Evolutionary conservation across 1,140 invertebrate species (phyloP).

Genomic region (Drosophila auraria): DNA sequence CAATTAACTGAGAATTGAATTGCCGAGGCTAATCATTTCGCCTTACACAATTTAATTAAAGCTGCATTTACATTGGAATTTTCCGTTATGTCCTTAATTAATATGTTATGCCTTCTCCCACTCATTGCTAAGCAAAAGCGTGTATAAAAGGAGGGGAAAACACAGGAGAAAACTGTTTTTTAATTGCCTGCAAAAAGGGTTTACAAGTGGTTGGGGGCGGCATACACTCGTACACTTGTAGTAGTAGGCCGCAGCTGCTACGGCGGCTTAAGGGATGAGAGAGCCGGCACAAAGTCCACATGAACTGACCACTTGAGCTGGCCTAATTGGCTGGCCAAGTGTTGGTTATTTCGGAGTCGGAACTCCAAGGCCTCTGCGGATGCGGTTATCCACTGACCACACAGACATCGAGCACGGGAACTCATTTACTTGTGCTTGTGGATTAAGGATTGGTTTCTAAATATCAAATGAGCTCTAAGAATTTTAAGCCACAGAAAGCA

Average conservation of each 20-base stretch:
- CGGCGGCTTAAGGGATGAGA: slow-evolving; percentile 23
- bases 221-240: slow-evolving; percentile 5
- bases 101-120: slow-evolving; percentile 62
- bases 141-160: slow-evolving; percentile 4
- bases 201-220: slow-evolving; percentile 14
- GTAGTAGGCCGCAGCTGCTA: slow-evolving; percentile 42
- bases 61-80: slow-evolving; percentile 75
- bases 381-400: slow-evolving; percentile 22
- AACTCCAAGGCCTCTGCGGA: slow-evolving; percentile 20
- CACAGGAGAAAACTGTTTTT: slow-evolving; percentile 42
- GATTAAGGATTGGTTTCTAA: background rate
- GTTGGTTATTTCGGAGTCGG: slow-evolving; percentile 34
- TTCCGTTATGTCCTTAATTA: slow-evolving; percentile 65
- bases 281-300: slow-evolving; percentile 28
- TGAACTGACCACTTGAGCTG: slow-evolving; percentile 61
- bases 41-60: slow-evolving; percentile 69
- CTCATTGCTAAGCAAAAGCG: slow-evolving; percentile 19
- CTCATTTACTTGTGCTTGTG: slow-evolving; percentile 30
- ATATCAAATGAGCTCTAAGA: background rate
- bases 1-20: slow-evolving; percentile 12
- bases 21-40: slow-evolving; percentile 13
- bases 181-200: slow-evolving; percentile 50
- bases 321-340: slow-evolving; percentile 69
- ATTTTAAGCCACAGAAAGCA: background rate
- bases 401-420: slow-evolving; percentile 5